Base-by-base conservation (phyloP, 2,797 vertebrate genomes). In the Spinibarbus caldwelli region DNA sequence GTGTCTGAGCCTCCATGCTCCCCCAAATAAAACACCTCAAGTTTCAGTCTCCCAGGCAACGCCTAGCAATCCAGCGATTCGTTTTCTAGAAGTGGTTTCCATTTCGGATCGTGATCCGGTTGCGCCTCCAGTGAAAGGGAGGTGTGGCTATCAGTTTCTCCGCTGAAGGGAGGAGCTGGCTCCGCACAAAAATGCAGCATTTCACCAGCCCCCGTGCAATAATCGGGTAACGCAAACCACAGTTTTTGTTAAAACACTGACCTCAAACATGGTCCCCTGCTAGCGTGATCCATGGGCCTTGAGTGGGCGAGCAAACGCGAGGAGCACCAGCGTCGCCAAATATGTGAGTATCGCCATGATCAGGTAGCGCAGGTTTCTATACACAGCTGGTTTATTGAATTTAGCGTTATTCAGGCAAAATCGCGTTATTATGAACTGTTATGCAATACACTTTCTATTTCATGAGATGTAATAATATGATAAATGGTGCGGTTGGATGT, bases 171-270 rank as follows among this genome's bases (percentile, higher is more conserved):
- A 84, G 89, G 86, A 76, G 86, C 47, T 43, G 73, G 66, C 70
- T 38, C 66, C 21, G 23, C 36, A 26, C 57, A 79, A 84, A 86
- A 90, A 90, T 87, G 87, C 86, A 67, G 87, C 52, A 84, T 82
- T 88, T 83, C 57, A 64, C 29, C 67, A 64, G 34, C 54, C 34
- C 26, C 9, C 5, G 11, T 31, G 14, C 34, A 23, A 12, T n/a
- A 26, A 62, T 54, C 52, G 36, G 43, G 2, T 34, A 49, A n/a
- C n/a, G n/a, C n/a, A n/a, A 36, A 72, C 15, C 14, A 64, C 34
- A 49, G 6, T 29, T 10, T 12, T 43, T 10, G 1, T 31, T 21
- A 11, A 54, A 34, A 29, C 11, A 41, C 29, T 49, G 66, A 82
- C 3, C 38, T n/a, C 6, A 4, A 29, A 19, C 6, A 36, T 64